Evolutionary conservation across 2,113 vertebrate genomes (phyloP).

Genomic region (Toxostoma redivivum): DNA sequence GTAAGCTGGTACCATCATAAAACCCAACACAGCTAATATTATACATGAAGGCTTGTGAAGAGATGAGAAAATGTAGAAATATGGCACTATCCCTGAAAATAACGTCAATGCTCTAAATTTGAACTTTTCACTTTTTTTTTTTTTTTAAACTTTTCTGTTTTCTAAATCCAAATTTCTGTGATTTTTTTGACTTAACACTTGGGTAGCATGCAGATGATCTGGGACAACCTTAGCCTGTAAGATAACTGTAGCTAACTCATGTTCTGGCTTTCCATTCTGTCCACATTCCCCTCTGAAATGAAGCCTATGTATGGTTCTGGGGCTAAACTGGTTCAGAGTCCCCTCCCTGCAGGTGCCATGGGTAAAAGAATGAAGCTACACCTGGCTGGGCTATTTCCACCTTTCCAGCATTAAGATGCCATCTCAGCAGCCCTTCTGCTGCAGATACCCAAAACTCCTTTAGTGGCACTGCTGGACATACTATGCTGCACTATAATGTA

Average conservation of each 20-base stretch:
- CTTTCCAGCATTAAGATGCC: neutral
- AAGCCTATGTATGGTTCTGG: neutral
- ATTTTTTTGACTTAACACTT: neutral
- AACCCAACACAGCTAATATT: neutral
- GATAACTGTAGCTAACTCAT: neutral
- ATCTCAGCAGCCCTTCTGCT: neutral
- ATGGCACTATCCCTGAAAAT: neutral
- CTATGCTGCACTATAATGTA: accelerated
- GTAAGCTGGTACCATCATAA: neutral
- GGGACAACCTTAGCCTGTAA: neutral
- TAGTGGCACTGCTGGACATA: neutral
- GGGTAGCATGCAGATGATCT: neutral
- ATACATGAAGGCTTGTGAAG: neutral
- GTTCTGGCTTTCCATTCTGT: neutral
- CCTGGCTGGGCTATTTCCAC: neutral
- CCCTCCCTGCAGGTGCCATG: neutral
- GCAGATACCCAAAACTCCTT: too few species aligned
- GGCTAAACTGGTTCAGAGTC: neutral
- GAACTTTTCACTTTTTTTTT: too few species aligned
- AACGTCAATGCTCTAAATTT: neutral
- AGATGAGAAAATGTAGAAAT: neutral
- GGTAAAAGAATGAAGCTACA: neutral
- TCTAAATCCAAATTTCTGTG: neutral
- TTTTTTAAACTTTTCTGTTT: neutral
- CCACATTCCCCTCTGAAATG: neutral